Conservation (phyloP, 2,797 vertebrate species). For the Alca torda region DNA sequence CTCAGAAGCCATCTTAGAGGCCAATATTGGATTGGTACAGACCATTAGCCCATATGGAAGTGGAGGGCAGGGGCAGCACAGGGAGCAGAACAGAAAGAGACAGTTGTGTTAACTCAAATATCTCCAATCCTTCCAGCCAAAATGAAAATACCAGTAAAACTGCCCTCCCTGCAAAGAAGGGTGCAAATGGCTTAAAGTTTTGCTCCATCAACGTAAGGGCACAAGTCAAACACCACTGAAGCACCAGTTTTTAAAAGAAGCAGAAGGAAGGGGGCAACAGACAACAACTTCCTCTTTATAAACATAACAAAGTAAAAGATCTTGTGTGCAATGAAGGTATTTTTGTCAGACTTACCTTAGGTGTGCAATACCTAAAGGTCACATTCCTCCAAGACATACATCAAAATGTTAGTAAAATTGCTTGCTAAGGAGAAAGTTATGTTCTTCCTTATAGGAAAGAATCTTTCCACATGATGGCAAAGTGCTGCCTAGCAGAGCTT, state of each 20-base stretch:
- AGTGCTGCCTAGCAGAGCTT: not conserved
- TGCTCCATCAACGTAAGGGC: not conserved
- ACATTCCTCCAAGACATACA: not conserved
- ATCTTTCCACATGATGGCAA: not conserved
- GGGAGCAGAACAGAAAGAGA: not conserved
- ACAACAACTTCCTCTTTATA: not conserved
- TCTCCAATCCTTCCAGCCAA: not conserved
- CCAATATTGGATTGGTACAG: not conserved
- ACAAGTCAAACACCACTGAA: not conserved
- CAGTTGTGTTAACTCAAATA: not conserved
- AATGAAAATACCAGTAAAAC: not conserved
- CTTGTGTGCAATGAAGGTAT: not conserved
- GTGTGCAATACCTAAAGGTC: not conserved
- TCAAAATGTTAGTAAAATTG: not conserved
- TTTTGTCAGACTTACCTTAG: not conserved
- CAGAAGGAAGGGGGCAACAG: not conserved
- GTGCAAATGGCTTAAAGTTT: not conserved
- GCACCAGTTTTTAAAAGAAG: not conserved
- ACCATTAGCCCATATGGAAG: not conserved
- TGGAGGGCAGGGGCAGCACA: not conserved
- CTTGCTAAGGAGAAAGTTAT: not conserved
- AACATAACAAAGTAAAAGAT: not conserved
- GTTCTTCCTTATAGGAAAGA: not conserved
- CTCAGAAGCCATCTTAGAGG: not conserved
- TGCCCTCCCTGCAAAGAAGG: not conserved